A percentile compares a stretch with the other conserved stretches of the same genome.
phyloP scores from a whole-genome alignment of 2,113 vertebrate species.

The Sciurus niger region DNA sequence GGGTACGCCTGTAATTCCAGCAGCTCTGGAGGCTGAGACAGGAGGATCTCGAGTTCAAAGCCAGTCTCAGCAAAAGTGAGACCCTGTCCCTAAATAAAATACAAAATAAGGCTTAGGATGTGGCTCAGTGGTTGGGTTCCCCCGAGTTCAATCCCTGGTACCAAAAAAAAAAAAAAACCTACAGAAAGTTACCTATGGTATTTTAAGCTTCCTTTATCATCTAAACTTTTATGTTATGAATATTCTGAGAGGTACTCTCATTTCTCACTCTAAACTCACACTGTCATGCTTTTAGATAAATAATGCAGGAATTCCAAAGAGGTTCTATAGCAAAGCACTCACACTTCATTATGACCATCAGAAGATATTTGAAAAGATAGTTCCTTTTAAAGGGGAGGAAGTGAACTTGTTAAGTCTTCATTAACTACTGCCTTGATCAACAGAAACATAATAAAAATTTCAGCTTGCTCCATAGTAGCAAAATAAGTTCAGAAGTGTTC shows the following conservation, averaged over 20 bases:
- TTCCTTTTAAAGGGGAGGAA: constrained; percentile 14
- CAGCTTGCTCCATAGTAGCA: not conserved
- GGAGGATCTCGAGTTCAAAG: no score
- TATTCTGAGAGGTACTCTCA: constrained; percentile 20
- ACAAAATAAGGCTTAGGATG: no score
- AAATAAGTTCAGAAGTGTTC: constrained; percentile 32
- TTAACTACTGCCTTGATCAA: constrained; percentile 17
- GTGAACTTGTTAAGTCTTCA: constrained; percentile 40
- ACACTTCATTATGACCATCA: constrained; percentile 14
- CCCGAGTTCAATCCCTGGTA: no score
- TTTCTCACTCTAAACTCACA: constrained; percentile 49
- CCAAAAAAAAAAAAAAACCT: no score
- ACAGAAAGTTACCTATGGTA: constrained; percentile 44
- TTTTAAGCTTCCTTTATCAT: not conserved
- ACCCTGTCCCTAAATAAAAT: no score
- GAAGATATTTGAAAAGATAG: constrained; percentile 37
- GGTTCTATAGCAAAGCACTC: constrained; percentile 54
- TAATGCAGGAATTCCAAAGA: constrained; percentile 40
- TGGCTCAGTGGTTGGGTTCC: no score
- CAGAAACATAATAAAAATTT: constrained; percentile 44
- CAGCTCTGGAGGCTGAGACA: no score
- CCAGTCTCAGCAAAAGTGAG: no score
- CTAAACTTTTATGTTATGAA: not conserved
- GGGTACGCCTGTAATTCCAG: no score
- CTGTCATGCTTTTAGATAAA: constrained; percentile 35